Evolutionary conservation across 2,797 vertebrate genomes (phyloP).

Genomic region (Limosa lapponica): DNA sequence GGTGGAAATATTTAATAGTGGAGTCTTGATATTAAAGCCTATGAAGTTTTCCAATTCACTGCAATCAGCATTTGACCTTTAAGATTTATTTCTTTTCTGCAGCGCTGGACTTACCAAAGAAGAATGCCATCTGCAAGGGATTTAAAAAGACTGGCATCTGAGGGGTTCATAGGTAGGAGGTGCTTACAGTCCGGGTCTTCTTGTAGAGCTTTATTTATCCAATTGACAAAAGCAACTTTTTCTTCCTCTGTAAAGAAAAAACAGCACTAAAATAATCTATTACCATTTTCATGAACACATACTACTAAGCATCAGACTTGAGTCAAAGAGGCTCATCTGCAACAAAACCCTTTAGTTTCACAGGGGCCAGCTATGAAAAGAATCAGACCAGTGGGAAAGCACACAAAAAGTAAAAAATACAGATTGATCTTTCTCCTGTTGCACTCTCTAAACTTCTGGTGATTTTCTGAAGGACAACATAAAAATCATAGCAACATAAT

Average conservation of each 20-base stretch:
- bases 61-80: background rate
- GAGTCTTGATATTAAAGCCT: background rate
- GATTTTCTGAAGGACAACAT: background rate
- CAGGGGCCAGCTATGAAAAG: background rate
- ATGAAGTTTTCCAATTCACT: background rate
- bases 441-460: background rate
- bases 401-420: background rate
- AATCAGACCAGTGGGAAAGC: background rate
- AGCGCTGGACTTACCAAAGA: slow-evolving; percentile 86
- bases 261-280: background rate
- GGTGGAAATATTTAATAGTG: background rate
- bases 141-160: slow-evolving; percentile 88
- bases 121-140: slow-evolving; percentile 94
- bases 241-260: slow-evolving; percentile 89
- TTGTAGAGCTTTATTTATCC: slow-evolving; percentile 95
- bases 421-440: background rate
- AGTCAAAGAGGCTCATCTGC: background rate
- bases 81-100: background rate
- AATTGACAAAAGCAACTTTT: slow-evolving; percentile 97
- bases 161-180: slow-evolving; percentile 91
- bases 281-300: background rate
- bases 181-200: slow-evolving; percentile 92
- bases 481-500: background rate
- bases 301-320: background rate
- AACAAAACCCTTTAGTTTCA: background rate